A percentile compares a stretch with the other conserved stretches of the same genome.
Conservation (phyloP, 2,113 vertebrate genomes). For the Colaptes auratus region DNA sequence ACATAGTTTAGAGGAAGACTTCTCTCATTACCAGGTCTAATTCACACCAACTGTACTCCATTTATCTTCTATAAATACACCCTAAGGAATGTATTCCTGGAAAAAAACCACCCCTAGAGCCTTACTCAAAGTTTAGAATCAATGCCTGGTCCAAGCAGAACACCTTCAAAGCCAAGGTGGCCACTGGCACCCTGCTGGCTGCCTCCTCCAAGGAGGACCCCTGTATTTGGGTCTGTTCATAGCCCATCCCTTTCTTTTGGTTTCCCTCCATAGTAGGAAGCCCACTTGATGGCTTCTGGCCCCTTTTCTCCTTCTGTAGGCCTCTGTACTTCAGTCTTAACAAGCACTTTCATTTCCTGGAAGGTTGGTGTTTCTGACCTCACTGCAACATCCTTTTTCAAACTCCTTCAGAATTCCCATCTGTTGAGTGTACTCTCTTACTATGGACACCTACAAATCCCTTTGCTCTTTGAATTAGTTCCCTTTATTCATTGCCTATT, state of each 20-base stretch:
- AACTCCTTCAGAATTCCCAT: background rate
- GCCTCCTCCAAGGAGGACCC: background rate
- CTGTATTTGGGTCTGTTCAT: background rate
- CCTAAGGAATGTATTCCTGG: background rate
- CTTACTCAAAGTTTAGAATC: background rate
- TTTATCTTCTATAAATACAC: background rate
- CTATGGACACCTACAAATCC: background rate
- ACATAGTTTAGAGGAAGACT: background rate
- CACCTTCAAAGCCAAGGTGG: fast-evolving
- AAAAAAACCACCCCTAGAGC: background rate
- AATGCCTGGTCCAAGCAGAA: background rate
- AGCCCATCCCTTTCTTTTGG: background rate
- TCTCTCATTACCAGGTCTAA: background rate
- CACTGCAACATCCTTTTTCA: background rate
- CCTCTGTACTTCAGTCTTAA: background rate
- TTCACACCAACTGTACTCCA: background rate
- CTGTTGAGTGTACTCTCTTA: fast-evolving
- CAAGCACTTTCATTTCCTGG: background rate
- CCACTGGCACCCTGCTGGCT: background rate
- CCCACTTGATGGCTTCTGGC: background rate
- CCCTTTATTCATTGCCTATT: background rate
- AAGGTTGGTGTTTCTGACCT: background rate
- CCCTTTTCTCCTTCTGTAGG: background rate
- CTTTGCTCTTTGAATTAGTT: background rate
- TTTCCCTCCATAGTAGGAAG: background rate